These are phyloP conservation scores for Clostera curtula DNA, from an alignment of 2,888 invertebrate genomes.

Conservation along the genomic window DNA sequence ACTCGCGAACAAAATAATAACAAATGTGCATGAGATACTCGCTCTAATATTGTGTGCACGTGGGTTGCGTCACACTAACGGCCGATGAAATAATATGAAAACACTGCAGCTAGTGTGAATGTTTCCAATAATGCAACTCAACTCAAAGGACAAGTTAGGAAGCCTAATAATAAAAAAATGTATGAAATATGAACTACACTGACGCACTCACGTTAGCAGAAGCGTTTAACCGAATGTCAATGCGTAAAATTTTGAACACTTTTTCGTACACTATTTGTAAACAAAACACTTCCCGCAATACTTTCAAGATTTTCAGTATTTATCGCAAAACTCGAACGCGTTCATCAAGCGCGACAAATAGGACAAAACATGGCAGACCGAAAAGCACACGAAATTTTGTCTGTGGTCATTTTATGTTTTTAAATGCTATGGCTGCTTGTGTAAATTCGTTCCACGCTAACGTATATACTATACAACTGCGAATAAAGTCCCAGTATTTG, in stretches of 20 bases:
- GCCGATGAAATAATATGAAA: conserved; percentile 43
- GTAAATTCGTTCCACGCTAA: no score
- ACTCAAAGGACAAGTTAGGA: conserved; percentile 44
- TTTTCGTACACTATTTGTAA: conserved; percentile 64
- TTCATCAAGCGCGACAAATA: conserved; percentile 74
- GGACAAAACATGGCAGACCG: conserved; percentile 75
- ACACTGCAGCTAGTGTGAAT: conserved; percentile 31
- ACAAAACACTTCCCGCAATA: conserved; percentile 66
- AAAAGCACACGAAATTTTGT: conserved; percentile 64
- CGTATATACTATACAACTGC: no score
- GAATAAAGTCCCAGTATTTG: no score
- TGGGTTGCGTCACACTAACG: conserved; percentile 67
- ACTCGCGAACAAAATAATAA: conserved; percentile 82
- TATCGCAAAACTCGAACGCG: conserved; percentile 64
- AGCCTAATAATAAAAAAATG: conserved; percentile 54
- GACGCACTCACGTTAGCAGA: conserved; percentile 52
- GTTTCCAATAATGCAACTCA: conserved; percentile 42
- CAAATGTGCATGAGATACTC: conserved; percentile 78
- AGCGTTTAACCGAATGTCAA: conserved; percentile 41
- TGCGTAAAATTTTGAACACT: conserved; percentile 44
- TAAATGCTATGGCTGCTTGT: background rate
- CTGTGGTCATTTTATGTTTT: conserved; percentile 62
- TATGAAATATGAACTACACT: conserved; percentile 60
- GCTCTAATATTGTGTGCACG: conserved; percentile 67
- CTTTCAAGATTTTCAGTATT: conserved; percentile 65